Evolutionary conservation across 2,797 vertebrate species (phyloP).

Genomic region (Rhincodon typus): DNA sequence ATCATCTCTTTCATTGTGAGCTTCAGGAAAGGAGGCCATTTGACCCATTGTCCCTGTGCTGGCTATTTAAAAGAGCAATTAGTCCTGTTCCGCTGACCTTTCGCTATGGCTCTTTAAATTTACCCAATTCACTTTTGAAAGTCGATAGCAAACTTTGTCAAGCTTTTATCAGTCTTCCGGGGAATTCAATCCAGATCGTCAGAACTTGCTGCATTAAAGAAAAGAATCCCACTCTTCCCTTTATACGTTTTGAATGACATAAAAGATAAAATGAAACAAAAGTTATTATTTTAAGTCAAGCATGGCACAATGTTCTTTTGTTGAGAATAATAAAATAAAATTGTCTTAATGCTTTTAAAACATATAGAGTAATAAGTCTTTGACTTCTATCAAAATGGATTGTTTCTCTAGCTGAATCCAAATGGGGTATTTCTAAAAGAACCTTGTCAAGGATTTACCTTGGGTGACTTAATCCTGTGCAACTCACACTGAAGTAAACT

Average conservation of each 20-base stretch:
- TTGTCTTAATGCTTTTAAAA: neutral
- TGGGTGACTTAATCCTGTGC: conserved; percentile 7
- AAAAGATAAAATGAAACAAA: neutral
- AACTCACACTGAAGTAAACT: conserved; percentile 35
- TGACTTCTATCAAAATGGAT: neutral
- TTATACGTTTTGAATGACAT: too few species aligned
- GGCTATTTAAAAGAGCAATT: neutral
- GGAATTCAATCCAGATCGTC: neutral
- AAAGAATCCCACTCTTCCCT: neutral
- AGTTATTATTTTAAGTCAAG: neutral
- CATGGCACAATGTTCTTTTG: neutral
- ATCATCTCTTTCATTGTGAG: too few species aligned
- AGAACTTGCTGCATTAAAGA: neutral
- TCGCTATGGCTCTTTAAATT: neutral
- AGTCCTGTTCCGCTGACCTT: neutral
- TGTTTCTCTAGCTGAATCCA: neutral
- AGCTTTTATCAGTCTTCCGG: neutral
- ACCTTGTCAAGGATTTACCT: neutral
- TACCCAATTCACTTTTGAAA: neutral
- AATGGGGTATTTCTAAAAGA: neutral
- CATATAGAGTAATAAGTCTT: neutral
- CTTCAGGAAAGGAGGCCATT: neutral
- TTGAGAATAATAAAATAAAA: neutral
- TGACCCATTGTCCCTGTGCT: neutral
- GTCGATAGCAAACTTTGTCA: neutral